Base-by-base conservation (phyloP, 2,888 invertebrate genomes). In the Oscheius sp. region DNA sequence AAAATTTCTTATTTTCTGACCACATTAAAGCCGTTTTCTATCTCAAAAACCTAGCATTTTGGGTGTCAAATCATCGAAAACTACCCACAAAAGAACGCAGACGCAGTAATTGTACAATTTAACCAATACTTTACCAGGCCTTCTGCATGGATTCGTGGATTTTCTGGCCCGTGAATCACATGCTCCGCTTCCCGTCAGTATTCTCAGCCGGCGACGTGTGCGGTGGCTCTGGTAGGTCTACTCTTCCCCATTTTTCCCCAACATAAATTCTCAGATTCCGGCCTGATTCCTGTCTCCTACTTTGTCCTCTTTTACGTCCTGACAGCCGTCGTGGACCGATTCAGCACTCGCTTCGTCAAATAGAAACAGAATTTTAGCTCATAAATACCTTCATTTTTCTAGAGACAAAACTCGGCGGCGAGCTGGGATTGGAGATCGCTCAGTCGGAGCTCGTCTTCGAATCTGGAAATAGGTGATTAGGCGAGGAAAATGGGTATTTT, bases 131-230 rank as follows among this genome's bases (percentile, higher is more conserved):
- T 7, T 73, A 73, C 47, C 21, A 77, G 76, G 79, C 81, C 5
- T 78, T 77, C 47, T 81, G 81, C 60, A 79, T 77, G 70, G 78
- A 78, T 33, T 65, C 76, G 55, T 68, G 55, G 13, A 75, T 79
- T 50, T 78, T 79, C 37, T 81, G 79, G 79, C 81, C 81, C 21
- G 72, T 79, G 47, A 81, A 81, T 51, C 33, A 77, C 13, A 37
- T 81, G 7, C 37, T 81, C 2, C 50, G 81, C 35, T 79, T 81
- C n/a, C 81, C 81, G 4, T 72, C 62, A 21, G 50, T 68, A 0
- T 55, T 68, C 29, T 53, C n/a, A 13, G 35, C 53, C 11, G 68
- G 68, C 3, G 68, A 68, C 32, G 53, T 55, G 9, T 68, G 68
- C n/a, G 68, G 68, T 11, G 53, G 37, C 2, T 10, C 68, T 33